Base-by-base conservation (phyloP, 2,113 vertebrate genomes). In the Monopterus albus region DNA sequence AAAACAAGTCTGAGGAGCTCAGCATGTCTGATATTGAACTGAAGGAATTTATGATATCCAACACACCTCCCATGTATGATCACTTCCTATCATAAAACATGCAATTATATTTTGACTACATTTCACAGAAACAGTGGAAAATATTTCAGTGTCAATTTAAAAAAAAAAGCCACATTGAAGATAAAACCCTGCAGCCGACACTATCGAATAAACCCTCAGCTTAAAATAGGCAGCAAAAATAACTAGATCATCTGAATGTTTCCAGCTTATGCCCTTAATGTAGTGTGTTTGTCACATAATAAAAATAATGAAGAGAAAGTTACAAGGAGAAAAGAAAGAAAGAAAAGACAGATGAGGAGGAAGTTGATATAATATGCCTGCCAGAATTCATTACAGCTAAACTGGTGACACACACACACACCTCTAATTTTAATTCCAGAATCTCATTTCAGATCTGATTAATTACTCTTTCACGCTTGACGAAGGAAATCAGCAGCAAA, bases 401-500 rank as follows among this genome's bases (percentile, higher is more conserved):
- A 84, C 69, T 57, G 14, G 58, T 51, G 42, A 31, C 9, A 50
- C 10, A 43, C 53, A 64, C 39, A 40, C 46, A 46, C 42, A 63
- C 46, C 31, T 1, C 35, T 55, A 74, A 61, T 75, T 86, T 89
- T 87, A 87, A 87, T 87, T 87, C 75, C 79, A 87, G 87, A 87
- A 89, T 89, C 87, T 89, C 79, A 89, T 89, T 89, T 89, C 73
- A 89, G 81, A 89, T 89, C 87, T 89, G 85, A 89, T 87, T 89
- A 89, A 89, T 89, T 89, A 87, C 87, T 86, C 85, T 87, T 73
- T 87, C 87, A 89, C 81, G 85, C 85, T 87, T 89, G 87, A 87
- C 81, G 60, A 86, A 89, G 83, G 75, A 86, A 87, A 85, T 89
- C 83, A 82, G 78, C 78, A 82, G 81, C 83, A 84, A 87, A 89